Conservation (phyloP, 1,140 invertebrate genomes). For the Spodoptera frugiperda region DNA sequence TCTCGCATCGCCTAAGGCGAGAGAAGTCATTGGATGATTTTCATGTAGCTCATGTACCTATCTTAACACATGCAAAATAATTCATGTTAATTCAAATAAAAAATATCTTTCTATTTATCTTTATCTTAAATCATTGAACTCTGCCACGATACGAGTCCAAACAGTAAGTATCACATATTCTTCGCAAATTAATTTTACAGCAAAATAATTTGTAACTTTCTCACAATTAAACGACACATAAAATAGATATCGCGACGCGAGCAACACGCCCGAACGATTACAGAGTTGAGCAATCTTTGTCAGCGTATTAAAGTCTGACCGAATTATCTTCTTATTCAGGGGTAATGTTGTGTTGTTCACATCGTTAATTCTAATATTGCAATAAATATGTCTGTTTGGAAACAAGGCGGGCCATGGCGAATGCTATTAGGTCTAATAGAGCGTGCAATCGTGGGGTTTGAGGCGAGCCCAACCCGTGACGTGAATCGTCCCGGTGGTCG, state of each 20-base stretch:
- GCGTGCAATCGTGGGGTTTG: conserved; percentile 67
- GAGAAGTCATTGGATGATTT: too few relatives aligned
- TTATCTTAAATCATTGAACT: too few relatives aligned
- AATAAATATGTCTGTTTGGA: conserved; percentile 83
- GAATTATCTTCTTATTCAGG: conserved; percentile 71
- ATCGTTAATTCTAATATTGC: conserved; percentile 83
- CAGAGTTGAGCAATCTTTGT: conserved; percentile 78
- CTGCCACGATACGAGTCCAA: too few relatives aligned
- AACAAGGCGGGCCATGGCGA: conserved; percentile 75
- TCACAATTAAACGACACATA: conserved; percentile 77
- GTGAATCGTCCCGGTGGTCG: conserved; percentile 43
- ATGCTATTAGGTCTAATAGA: conserved; percentile 70
- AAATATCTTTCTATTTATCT: too few relatives aligned
- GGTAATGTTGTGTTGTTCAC: conserved; percentile 69
- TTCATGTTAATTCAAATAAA: too few relatives aligned
- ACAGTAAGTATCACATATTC: neutral
- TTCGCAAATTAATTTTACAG: conserved; percentile 65
- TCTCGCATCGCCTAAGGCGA: too few relatives aligned
- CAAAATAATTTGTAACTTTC: conserved; percentile 69
- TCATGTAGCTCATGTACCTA: too few relatives aligned
- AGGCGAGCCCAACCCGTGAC: conserved; percentile 9
- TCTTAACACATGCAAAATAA: too few relatives aligned
- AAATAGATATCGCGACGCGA: conserved; percentile 75
- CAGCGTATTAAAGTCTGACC: conserved; percentile 84
- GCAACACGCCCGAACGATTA: conserved; percentile 76